Base-by-base conservation (phyloP, 2,888 invertebrate genomes). In the Subacronicta megacephala region DNA sequence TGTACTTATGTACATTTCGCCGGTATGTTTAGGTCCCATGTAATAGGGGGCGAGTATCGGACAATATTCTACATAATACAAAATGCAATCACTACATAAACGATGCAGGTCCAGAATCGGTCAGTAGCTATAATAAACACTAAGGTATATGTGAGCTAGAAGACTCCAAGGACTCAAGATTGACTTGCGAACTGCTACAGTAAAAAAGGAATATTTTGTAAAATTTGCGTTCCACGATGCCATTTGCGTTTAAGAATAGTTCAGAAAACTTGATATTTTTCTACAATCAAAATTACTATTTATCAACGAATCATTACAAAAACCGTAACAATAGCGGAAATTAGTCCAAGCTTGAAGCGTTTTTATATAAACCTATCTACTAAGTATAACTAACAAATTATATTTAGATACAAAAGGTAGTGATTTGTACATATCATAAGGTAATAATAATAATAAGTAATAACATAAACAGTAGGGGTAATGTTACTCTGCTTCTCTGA, bases 361-460 rank as follows among this genome's bases (percentile, higher is more conserved):
- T 63, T 64, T 61, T 61, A 47, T 57, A 69, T 61, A 77, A 72
- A 67, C 68, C 71, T 83, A 84, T 64, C 62, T 67, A 72, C 70
- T 72, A 79, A 63, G 53, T 72, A 61, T 60, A n/a, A 70, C 18
- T 59, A 62, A 71, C 56, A 72, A 75, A 64, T 75, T 51, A 76
- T 72, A 69, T 66, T 82, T 74, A 78, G 69, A 76, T 79, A 78
- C 59, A 72, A 76, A 78, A 67, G 47, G 57, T 63, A 63, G 62
- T 77, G 63, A 69, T 80, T 76, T 75, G 69, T 79, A 79, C 65
- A 62, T 72, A 63, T 66, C 58, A 53, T 46, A 52, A 49, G 23
- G 7, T 23, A 26, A 26, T 23, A 1, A 9, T 26, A 26, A 26
- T 26, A 26, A 26, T 26, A 26, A 62, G 51, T 58, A 62, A 53